A percentile compares a stretch with the other conserved stretches of the same genome.
Evolutionary conservation across 2,113 vertebrate genomes (phyloP).

Genomic region (Dryoscopus gambensis): DNA sequence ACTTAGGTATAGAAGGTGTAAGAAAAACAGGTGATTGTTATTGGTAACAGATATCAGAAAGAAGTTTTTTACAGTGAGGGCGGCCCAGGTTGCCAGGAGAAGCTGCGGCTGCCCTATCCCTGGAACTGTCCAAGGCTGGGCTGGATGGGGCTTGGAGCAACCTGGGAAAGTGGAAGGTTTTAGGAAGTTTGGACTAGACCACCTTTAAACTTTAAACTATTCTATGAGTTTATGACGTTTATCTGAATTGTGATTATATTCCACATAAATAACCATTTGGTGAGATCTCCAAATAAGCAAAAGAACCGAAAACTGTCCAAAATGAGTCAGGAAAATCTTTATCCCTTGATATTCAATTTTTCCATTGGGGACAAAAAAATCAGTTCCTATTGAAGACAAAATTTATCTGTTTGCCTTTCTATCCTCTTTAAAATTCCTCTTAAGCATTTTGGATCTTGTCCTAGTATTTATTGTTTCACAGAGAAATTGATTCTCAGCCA

Average conservation of each 20-base stretch:
- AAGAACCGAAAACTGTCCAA: background rate
- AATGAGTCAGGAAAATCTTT: background rate
- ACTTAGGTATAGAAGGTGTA: too few species aligned
- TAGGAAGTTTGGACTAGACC: background rate
- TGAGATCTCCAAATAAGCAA: background rate
- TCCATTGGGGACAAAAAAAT: background rate
- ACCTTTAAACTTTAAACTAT: background rate
- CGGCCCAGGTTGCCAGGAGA: background rate
- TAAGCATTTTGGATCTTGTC: background rate
- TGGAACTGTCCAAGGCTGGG: background rate
- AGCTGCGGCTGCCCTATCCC: background rate
- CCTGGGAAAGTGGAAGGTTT: accelerated
- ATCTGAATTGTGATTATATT: background rate
- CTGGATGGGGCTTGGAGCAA: accelerated
- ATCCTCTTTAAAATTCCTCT: background rate
- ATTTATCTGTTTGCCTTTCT: background rate
- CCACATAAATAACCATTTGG: background rate
- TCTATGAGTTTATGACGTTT: background rate
- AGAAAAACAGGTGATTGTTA: background rate
- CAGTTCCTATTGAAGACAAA: background rate
- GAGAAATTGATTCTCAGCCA: background rate
- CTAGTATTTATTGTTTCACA: background rate
- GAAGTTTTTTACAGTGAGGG: background rate
- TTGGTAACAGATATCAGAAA: background rate
- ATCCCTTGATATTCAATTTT: background rate